phyloP scores from a whole-genome alignment of 2,888 invertebrate species.

The Orgyia antiqua region DNA sequence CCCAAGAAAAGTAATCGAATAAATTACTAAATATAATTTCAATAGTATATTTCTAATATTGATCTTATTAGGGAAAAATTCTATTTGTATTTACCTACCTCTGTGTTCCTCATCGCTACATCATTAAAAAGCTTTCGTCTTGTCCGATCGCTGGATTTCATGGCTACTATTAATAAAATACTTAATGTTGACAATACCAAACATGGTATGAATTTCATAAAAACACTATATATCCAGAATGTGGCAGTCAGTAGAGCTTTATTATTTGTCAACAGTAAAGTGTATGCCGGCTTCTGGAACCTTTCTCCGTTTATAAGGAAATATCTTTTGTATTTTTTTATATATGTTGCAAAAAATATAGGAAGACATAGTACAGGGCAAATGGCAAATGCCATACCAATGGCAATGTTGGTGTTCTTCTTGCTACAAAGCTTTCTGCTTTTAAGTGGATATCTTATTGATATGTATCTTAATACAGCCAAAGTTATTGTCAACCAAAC shows the following conservation, averaged over 20 bases:
- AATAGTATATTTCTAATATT: no score
- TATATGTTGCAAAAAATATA: slow-evolving; percentile 87
- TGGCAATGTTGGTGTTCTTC: slow-evolving; percentile 85
- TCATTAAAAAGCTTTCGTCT: slow-evolving; percentile 82
- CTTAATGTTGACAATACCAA: slow-evolving; percentile 90
- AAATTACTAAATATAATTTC: no score
- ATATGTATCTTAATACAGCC: slow-evolving; percentile 95
- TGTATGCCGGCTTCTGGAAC: slow-evolving; percentile 77
- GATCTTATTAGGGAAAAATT: no score
- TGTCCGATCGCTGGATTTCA: slow-evolving; percentile 88
- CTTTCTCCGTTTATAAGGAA: slow-evolving; percentile 29
- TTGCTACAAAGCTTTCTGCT: slow-evolving; percentile 90
- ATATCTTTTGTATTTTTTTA: slow-evolving; percentile 67
- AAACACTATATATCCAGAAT: slow-evolving; percentile 94
- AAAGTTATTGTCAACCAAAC: slow-evolving; percentile 95
- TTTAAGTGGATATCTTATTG: slow-evolving; percentile 89
- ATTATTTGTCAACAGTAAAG: slow-evolving; percentile 81
- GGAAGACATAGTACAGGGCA: slow-evolving; percentile 92
- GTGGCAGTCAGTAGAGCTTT: slow-evolving; percentile 82
- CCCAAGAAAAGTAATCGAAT: no score
- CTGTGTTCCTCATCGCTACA: slow-evolving; percentile 55
- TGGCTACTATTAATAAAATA: slow-evolving; percentile 84
- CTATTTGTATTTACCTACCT: no score
- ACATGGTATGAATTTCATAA: slow-evolving; percentile 95
- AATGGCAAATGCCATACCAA: slow-evolving; percentile 86